phyloP scores from a whole-genome alignment of 2,113 vertebrate species.

The Neodontobutis hainanensis region DNA sequence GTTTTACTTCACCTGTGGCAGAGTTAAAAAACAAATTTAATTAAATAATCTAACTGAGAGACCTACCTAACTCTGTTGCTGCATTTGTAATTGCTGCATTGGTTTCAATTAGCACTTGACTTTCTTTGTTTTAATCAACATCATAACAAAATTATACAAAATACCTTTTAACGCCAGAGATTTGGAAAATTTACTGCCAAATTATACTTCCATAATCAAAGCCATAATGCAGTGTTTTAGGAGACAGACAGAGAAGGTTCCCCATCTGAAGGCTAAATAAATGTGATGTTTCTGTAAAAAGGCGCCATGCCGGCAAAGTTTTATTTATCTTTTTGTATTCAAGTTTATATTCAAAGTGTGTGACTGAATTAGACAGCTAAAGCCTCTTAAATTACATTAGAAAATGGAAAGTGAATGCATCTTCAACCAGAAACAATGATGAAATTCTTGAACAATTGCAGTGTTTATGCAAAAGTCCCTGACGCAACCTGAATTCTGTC shows the following conservation, averaged over 20 bases:
- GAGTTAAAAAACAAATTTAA: not conserved
- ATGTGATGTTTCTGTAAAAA: too few species aligned
- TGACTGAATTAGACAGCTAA: not conserved
- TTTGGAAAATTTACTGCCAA: too few species aligned
- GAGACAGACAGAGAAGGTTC: not conserved
- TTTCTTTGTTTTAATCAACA: constrained; percentile 23
- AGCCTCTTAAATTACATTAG: constrained; percentile 12
- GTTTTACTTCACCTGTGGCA: not conserved
- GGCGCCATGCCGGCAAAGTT: too few species aligned
- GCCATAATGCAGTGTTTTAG: too few species aligned
- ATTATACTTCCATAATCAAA: too few species aligned
- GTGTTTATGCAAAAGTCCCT: constrained; percentile 14
- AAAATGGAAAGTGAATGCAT: constrained; percentile 10
- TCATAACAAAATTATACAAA: constrained; percentile 21
- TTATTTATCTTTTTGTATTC: too few species aligned
- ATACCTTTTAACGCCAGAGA: constrained; percentile 19
- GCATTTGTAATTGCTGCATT: not conserved
- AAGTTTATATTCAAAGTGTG: constrained; percentile 9
- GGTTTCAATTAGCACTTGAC: constrained; percentile 39
- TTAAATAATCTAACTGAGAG: not conserved
- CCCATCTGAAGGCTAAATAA: too few species aligned
- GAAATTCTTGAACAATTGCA: constrained; percentile 10
- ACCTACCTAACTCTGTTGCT: constrained; percentile 4
- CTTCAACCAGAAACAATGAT: constrained; percentile 13
- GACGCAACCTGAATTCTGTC: constrained; percentile 11